phyloP scores from a whole-genome alignment of 2,113 vertebrate species.

The Camelus dromedarius region DNA sequence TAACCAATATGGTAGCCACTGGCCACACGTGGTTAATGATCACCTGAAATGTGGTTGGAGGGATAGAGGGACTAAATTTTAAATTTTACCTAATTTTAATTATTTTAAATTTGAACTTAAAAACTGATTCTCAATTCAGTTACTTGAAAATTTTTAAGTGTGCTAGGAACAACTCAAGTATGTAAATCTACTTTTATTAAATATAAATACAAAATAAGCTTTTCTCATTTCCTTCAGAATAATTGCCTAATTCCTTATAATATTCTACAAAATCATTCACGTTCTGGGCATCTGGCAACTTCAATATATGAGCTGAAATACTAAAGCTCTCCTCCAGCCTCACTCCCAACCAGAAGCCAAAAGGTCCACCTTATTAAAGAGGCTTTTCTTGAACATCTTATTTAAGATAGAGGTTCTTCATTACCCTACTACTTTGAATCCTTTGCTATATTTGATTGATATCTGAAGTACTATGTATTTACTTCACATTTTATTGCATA shows the following conservation, averaged over 20 bases:
- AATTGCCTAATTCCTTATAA: not conserved
- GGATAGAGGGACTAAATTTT: not conserved
- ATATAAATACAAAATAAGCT: not conserved
- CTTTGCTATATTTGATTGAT: not conserved
- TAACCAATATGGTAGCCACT: not conserved
- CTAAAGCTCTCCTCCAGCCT: not conserved
- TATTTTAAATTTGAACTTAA: not conserved
- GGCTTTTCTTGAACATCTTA: not conserved
- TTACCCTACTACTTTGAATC: not conserved
- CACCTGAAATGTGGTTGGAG: not conserved
- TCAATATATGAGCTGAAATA: not conserved
- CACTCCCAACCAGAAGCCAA: not conserved
- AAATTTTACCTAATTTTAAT: not conserved
- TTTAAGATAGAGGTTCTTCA: not conserved
- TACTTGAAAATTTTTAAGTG: not conserved
- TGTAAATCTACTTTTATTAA: not conserved
- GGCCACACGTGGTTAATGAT: not conserved
- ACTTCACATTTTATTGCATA: not conserved
- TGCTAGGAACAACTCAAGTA: not conserved
- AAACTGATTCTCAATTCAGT: not conserved
- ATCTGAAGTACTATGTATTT: not conserved
- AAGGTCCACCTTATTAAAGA: not conserved
- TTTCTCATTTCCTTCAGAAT: not conserved
- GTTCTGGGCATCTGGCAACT: not conserved
- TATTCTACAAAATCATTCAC: not conserved